phyloP scores from a whole-genome alignment of 2,797 vertebrate species.

The Phataginus tricuspis region DNA sequence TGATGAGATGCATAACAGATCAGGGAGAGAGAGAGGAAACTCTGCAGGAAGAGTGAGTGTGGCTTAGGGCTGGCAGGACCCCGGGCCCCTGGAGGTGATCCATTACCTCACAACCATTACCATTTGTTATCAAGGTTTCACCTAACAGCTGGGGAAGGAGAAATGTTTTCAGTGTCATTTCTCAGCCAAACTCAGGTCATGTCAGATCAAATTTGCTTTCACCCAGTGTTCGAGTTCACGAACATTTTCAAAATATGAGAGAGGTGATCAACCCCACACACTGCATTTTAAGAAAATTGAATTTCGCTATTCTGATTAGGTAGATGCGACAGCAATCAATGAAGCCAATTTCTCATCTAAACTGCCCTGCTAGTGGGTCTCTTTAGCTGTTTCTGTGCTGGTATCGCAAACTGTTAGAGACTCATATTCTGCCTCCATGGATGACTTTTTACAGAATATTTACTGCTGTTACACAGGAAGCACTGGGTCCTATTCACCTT shows the following conservation, averaged over 20 bases:
- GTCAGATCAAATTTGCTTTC: slow-evolving; percentile 92
- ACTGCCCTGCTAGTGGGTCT: not conserved
- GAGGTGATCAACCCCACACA: slow-evolving; percentile 86
- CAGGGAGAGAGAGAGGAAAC: rapidly evolving
- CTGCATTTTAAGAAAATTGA: slow-evolving; percentile 25
- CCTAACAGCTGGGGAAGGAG: slow-evolving; percentile 90
- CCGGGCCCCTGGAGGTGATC: slow-evolving; percentile 83
- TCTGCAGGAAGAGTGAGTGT: not conserved
- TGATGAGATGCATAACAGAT: rapidly evolving
- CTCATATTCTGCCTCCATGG: not conserved
- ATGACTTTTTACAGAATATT: not conserved
- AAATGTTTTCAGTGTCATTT: slow-evolving; percentile 90
- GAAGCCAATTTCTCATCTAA: not conserved
- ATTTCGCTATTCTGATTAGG: not conserved
- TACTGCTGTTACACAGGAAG: not conserved
- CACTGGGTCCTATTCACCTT: not conserved
- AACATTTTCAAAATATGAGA: slow-evolving; percentile 89
- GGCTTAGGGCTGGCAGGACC: rapidly evolving
- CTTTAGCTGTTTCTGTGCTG: rapidly evolving
- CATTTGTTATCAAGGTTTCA: slow-evolving; percentile 92
- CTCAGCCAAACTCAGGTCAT: slow-evolving; percentile 90
- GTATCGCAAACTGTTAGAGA: not conserved
- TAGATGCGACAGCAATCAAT: not conserved
- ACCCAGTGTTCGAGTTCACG: slow-evolving; percentile 92
- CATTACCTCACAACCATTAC: slow-evolving; percentile 88